Conservation (phyloP, 1,140 invertebrate species). For the Stegodyphus dumicola region DNA sequence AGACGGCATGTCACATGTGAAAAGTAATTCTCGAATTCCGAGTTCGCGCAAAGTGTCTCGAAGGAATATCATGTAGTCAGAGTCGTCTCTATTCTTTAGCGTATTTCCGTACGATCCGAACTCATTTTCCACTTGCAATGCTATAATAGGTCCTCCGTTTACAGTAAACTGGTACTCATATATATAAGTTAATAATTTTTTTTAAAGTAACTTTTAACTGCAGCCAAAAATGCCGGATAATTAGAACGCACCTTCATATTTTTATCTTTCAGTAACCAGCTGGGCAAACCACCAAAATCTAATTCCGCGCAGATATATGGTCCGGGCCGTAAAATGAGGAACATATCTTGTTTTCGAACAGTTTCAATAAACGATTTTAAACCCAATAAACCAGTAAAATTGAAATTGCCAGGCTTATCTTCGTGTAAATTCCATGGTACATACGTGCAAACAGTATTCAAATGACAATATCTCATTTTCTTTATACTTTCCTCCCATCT, state of each 20-base stretch:
- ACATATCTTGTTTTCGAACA: conserved; percentile 69
- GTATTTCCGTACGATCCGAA: conserved; percentile 54
- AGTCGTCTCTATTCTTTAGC: conserved; percentile 5
- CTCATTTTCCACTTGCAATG: conserved; percentile 66
- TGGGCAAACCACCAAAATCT: conserved; percentile 71
- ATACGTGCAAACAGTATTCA: conserved; percentile 71
- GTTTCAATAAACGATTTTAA: conserved; percentile 68
- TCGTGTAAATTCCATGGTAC: conserved; percentile 72
- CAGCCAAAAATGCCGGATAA: conserved; percentile 64
- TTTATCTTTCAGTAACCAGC: conserved; percentile 65
- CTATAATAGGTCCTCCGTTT: conserved; percentile 69
- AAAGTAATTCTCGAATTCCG: conserved; percentile 36
- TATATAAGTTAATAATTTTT: conserved; percentile 66
- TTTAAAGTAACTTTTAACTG: conserved; percentile 67
- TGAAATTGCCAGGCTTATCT: conserved; percentile 64
- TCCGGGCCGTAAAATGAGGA: conserved; percentile 70
- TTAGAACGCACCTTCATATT: conserved; percentile 57
- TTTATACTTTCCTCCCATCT: conserved; percentile 70
- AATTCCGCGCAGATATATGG: conserved; percentile 72
- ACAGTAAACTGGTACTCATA: conserved; percentile 66
- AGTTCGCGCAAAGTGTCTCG: not conserved
- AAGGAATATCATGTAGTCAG: conserved; percentile 7
- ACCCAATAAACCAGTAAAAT: conserved; percentile 64
- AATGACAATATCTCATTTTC: conserved; percentile 70
- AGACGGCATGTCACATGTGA: conserved; percentile 36